phyloP scores from a whole-genome alignment of 1,140 invertebrate genomes.

The Drosophila miranda region DNA sequence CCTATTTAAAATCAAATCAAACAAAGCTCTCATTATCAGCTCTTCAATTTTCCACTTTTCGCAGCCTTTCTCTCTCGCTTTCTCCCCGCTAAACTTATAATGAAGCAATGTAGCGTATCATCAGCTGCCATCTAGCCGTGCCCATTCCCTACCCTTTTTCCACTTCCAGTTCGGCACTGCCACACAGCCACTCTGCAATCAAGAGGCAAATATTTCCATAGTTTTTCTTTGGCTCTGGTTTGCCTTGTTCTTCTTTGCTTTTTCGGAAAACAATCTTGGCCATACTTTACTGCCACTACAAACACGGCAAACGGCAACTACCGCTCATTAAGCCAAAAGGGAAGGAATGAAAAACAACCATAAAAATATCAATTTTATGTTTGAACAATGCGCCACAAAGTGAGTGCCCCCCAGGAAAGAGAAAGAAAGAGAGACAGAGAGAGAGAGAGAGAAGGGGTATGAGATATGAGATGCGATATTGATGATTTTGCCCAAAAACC shows the following conservation, averaged over 20 bases:
- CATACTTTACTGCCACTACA: constrained; percentile 38
- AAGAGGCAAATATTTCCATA: constrained; percentile 45
- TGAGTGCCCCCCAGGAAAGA: constrained; percentile 6
- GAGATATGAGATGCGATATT: constrained; percentile 39
- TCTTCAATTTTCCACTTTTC: constrained; percentile 7
- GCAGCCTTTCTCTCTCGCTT: neutral
- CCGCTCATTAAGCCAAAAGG: constrained; percentile 42
- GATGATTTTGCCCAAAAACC: constrained; percentile 27
- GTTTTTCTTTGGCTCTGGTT: constrained; percentile 10
- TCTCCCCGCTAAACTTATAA: constrained; percentile 32
- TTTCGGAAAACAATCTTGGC: constrained; percentile 33
- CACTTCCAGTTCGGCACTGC: constrained; percentile 13
- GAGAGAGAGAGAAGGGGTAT: neutral
- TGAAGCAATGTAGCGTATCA: constrained; percentile 35
- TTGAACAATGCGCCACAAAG: constrained; percentile 60
- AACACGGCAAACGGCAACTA: constrained; percentile 39
- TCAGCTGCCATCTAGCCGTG: constrained; percentile 12
- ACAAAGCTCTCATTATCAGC: constrained; percentile 22
- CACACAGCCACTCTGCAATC: constrained; percentile 33
- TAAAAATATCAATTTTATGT: constrained; percentile 68
- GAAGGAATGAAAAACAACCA: constrained; percentile 23
- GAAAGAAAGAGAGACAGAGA: no score
- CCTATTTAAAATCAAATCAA: constrained; percentile 28
- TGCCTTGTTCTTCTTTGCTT: neutral
- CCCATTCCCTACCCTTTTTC: no score